phyloP scores from a whole-genome alignment of 1,140 invertebrate species.

The Papilio polytes region DNA sequence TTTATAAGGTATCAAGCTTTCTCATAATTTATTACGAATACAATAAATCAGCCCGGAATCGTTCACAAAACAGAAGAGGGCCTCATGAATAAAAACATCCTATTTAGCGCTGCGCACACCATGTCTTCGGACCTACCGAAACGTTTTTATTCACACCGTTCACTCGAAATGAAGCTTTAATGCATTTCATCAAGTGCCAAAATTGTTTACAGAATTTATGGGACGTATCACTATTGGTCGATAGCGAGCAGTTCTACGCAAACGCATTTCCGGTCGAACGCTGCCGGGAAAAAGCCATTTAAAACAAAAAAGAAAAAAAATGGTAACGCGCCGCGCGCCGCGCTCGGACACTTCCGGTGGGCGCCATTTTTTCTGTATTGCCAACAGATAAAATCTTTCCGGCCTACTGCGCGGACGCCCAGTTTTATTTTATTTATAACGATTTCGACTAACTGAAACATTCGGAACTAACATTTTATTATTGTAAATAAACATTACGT shows the following conservation, averaged over 20 bases:
- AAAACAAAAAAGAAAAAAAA: constrained; percentile 82
- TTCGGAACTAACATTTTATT: constrained; percentile 36
- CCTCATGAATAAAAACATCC: constrained; percentile 83
- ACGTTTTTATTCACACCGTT: constrained; percentile 51
- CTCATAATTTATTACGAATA: constrained; percentile 77
- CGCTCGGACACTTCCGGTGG: constrained; percentile 83
- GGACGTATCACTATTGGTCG: constrained; percentile 64
- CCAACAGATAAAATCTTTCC: constrained; percentile 84
- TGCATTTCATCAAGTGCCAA: constrained; percentile 58
- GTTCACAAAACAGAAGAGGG: constrained; percentile 78
- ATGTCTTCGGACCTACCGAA: constrained; percentile 62
- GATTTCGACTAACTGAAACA: constrained; percentile 37
- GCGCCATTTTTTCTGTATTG: constrained; percentile 84
- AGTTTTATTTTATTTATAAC: constrained; percentile 72
- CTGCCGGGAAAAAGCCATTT: constrained; percentile 83
- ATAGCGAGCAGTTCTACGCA: constrained; percentile 76
- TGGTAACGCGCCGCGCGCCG: constrained; percentile 81
- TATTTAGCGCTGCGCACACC: constrained; percentile 80
- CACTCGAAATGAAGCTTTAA: constrained; percentile 60
- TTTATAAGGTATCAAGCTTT: constrained; percentile 45
- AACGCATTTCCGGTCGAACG: constrained; percentile 83
- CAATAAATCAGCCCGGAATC: constrained; percentile 79
- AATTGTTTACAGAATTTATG: constrained; percentile 67
- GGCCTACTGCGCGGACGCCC: constrained; percentile 80
- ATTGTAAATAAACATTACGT: constrained; percentile 37